A percentile compares a stretch with the other conserved stretches of the same genome.
phyloP scores from a whole-genome alignment of 2,797 vertebrate species.

The Allobates femoralis region DNA sequence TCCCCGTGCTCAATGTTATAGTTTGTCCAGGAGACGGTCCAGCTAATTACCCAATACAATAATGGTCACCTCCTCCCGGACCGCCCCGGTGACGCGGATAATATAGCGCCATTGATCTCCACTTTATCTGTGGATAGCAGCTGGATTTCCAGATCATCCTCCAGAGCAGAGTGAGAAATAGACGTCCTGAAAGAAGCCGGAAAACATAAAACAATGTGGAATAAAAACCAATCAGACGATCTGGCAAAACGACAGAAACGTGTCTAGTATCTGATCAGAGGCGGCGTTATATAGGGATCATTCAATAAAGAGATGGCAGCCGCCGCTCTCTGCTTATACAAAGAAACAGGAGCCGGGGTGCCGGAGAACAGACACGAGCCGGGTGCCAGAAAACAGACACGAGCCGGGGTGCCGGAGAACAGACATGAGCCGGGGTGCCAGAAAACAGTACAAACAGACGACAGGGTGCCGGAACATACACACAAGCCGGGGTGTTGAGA shows the following conservation, averaged over 20 bases:
- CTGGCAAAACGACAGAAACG: not conserved
- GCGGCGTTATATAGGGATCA: not conserved
- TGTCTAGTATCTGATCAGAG: not conserved
- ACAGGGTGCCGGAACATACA: too few species aligned
- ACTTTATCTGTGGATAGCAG: constrained; percentile 43
- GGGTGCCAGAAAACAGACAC: too few species aligned
- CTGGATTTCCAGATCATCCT: not conserved
- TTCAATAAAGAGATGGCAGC: too few species aligned
- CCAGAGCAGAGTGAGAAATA: not conserved
- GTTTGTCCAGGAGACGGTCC: not conserved
- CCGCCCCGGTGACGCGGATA: constrained; percentile 32
- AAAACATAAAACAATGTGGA: not conserved
- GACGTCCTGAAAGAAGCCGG: not conserved
- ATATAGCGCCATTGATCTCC: constrained; percentile 43
- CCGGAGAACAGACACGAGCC: too few species aligned
- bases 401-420: too few species aligned
- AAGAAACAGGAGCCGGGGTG: too few species aligned
- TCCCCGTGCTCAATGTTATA: too few species aligned
- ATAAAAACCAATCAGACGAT: not conserved
- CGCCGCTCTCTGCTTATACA: too few species aligned
- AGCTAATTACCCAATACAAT: not conserved
- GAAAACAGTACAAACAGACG: too few species aligned
- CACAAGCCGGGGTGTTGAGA: too few species aligned
- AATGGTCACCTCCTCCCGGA: not conserved
- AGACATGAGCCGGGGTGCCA: too few species aligned